These are phyloP conservation scores for Equus przewalskii DNA, from an alignment of 2,113 vertebrate genomes.

Conservation along the genomic window DNA sequence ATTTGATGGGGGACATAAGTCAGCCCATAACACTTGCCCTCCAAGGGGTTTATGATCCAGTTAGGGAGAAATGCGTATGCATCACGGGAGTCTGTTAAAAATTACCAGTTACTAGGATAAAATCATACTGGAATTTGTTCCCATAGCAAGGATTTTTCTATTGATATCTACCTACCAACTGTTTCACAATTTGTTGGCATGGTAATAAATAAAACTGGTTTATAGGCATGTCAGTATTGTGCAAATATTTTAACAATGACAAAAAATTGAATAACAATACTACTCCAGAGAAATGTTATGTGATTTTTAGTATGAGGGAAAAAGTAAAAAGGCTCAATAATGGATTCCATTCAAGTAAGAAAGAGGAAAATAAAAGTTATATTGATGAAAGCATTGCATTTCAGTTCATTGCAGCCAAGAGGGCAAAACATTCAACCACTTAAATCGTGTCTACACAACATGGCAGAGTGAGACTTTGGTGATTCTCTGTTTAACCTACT, in stretches of 20 bases:
- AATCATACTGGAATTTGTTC: slow-evolving; percentile 54
- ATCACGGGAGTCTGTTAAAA: slow-evolving; percentile 17
- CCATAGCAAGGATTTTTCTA: slow-evolving; percentile 27
- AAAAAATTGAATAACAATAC: slow-evolving; percentile 3
- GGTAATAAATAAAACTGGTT: slow-evolving; percentile 34
- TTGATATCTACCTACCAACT: neutral
- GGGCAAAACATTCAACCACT: neutral
- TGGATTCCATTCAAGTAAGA: neutral
- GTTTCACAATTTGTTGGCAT: slow-evolving; percentile 36
- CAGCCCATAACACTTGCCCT: neutral
- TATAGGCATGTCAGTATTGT: neutral
- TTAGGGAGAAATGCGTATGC: neutral
- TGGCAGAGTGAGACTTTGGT: neutral
- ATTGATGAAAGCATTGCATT: slow-evolving; percentile 10
- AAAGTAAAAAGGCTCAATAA: neutral
- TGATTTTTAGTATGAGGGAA: slow-evolving; percentile 1
- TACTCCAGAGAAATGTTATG: neutral
- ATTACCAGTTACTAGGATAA: neutral
- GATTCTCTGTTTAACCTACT: neutral
- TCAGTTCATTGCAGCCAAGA: neutral
- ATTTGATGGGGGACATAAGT: neutral
- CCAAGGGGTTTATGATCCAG: neutral
- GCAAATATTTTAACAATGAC: slow-evolving; percentile 15
- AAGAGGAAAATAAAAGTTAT: slow-evolving; percentile 45
- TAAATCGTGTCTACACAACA: neutral